Base-by-base conservation (phyloP, 1,140 invertebrate species). In the Onthophagus taurus region DNA sequence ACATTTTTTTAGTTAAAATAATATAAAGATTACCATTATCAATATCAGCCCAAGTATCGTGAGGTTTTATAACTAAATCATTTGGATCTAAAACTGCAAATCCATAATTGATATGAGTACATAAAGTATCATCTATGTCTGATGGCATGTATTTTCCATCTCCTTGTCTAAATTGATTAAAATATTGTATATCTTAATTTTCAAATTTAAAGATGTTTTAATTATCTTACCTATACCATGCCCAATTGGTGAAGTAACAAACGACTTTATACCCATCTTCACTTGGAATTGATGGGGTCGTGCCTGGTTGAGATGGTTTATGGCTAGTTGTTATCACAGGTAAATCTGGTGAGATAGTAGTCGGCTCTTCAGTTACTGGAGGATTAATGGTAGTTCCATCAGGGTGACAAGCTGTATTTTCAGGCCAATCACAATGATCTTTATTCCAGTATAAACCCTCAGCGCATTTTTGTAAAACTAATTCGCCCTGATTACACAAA, bases 361-460 rank as follows among this genome's bases (percentile, higher is more conserved):
- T 47, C 9, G 44, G 33, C 4, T 47, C 42, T 7, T 53, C 47
- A 37, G 46, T 38, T 30, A 43, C 26, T 23, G 44, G 46, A 12
- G 44, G 44, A 14, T 41, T 35, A 6, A 35, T n/a, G 6, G 53
- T 57, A 1, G 48, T 50, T 41, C 51, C 49, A 35, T 62, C 59
- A 5, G 53, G 54, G 39, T 61, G 61, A 55, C 81, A 85, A 19
- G 72, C 70, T 0, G 76, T 67, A 53, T 82, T 85, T 45, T 77
- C 75, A 2, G 84, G 81, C 78, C 83, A 84, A 56, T 89, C 85
- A 50, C 86, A 89, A 45, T 79, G 77, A 49, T 83, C 75, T 58
- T 76, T 66, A 53, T 85, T 86, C 83, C 87, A 91, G 41, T 80
- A 72, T 0, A 89, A 66, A 2, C 79, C 79, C 14, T 64, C 58